Conservation (phyloP, 2,113 vertebrate genomes). For the Tympanuchus pallidicinctus region DNA sequence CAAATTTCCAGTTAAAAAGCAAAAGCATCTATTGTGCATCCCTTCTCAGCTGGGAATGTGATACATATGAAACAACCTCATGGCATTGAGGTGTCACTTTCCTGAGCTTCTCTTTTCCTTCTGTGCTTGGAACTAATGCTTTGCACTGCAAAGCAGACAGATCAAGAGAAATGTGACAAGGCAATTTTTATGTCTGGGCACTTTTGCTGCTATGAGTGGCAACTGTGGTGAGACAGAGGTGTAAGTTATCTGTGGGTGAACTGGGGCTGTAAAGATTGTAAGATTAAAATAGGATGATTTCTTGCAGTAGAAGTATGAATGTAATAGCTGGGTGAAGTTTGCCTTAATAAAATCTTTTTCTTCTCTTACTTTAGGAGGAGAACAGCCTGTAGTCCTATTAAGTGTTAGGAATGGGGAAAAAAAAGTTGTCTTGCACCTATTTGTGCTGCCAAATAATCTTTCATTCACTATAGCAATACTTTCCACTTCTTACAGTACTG, state of each 20-base stretch:
- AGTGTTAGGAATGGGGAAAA: not conserved
- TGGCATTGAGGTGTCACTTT: not conserved
- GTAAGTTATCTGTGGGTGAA: not conserved
- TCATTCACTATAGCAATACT: not conserved
- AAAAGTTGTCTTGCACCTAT: not conserved
- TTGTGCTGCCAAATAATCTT: not conserved
- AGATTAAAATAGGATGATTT: not conserved
- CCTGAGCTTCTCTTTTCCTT: not conserved
- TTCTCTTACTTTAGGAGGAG: not conserved
- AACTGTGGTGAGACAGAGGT: not conserved
- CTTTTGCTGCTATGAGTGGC: not conserved
- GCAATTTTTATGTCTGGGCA: not conserved
- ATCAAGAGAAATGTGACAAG: rapidly evolving
- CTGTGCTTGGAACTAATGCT: not conserved
- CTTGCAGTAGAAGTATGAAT: not conserved
- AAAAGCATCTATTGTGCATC: not conserved
- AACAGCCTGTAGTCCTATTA: not conserved
- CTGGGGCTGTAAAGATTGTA: not conserved
- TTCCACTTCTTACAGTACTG: not conserved
- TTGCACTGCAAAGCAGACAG: not conserved
- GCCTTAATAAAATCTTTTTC: not conserved
- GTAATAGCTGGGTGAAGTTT: not conserved
- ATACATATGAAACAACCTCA: not conserved
- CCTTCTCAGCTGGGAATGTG: not conserved
- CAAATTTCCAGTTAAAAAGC: not conserved